Conservation (phyloP, 2,888 invertebrate genomes). For the Hanleya hanleyi region DNA sequence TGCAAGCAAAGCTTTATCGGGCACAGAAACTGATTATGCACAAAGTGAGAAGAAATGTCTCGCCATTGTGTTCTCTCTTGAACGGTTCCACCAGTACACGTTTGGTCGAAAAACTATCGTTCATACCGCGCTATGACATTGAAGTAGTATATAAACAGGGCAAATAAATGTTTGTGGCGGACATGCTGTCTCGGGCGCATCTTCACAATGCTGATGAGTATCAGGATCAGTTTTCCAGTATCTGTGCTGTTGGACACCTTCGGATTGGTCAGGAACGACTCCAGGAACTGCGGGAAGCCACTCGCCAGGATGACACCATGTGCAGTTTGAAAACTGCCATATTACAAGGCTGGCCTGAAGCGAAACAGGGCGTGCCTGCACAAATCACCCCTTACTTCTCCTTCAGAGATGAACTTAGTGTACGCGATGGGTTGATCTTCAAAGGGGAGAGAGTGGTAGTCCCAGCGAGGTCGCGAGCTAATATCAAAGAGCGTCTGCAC, state of each 20-base stretch:
- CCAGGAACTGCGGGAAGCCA: background rate
- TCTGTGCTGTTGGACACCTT: too few species aligned
- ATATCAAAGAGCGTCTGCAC: background rate
- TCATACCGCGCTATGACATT: constrained; percentile 5
- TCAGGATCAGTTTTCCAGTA: too few species aligned
- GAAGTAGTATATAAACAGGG: constrained; percentile 15
- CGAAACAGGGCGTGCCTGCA: background rate
- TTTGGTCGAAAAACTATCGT: constrained; percentile 14
- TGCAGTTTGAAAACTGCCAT: constrained; percentile 9
- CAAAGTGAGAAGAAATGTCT: constrained; percentile 28
- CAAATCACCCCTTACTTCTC: constrained; percentile 6
- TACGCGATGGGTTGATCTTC: constrained; percentile 21
- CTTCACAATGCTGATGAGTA: too few species aligned
- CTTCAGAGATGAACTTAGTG: constrained; percentile 26
- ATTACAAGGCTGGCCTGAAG: constrained; percentile 21
- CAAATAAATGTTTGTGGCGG: constrained; percentile 32
- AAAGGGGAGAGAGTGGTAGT: constrained; percentile 2
- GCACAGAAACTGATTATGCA: constrained; percentile 21
- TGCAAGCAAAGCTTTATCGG: constrained; percentile 16
- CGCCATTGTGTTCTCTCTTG: constrained; percentile 24
- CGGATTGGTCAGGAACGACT: background rate
- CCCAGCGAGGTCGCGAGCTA: background rate
- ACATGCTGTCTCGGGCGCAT: constrained; percentile 40
- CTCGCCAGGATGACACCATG: constrained; percentile 15
- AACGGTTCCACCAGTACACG: constrained; percentile 16